Evolutionary conservation across 2,797 vertebrate genomes (phyloP).

Genomic region (Apodemus agrarius): DNA sequence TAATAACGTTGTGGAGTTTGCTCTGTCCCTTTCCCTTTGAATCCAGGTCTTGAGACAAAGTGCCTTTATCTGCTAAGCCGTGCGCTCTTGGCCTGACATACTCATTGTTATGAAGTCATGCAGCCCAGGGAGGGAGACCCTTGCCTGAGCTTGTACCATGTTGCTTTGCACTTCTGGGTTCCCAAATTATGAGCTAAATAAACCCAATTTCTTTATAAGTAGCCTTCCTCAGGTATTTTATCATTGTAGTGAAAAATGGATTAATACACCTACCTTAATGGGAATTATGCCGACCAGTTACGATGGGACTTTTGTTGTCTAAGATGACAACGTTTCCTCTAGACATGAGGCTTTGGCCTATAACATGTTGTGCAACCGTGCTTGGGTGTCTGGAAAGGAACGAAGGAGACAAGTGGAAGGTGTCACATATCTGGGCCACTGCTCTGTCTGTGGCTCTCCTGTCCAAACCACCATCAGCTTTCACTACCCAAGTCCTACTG

Average conservation of each 20-base stretch:
- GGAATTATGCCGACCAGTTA: neutral
- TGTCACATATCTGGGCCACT: neutral
- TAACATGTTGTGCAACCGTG: neutral
- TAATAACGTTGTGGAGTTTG: neutral
- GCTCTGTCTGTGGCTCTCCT: neutral
- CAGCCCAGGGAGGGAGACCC: neutral
- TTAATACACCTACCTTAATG: neutral
- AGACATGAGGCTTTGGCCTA: neutral
- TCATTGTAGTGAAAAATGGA: neutral
- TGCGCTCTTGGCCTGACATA: neutral
- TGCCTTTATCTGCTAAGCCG: neutral
- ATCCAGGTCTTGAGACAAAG: neutral
- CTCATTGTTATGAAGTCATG: neutral
- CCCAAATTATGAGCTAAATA: neutral
- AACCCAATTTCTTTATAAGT: neutral
- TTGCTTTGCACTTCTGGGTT: neutral
- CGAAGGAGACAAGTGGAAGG: neutral
- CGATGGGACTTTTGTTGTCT: neutral
- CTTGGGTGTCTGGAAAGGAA: neutral
- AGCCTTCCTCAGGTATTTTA: neutral
- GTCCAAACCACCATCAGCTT: neutral
- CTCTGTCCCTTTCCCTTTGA: neutral
- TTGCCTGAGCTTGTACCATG: neutral
- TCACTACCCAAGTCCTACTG: neutral
- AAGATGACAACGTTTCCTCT: neutral